These are phyloP conservation scores for Macaca mulatta DNA, from an alignment of 2,113 vertebrate species.

Conservation along the genomic window DNA sequence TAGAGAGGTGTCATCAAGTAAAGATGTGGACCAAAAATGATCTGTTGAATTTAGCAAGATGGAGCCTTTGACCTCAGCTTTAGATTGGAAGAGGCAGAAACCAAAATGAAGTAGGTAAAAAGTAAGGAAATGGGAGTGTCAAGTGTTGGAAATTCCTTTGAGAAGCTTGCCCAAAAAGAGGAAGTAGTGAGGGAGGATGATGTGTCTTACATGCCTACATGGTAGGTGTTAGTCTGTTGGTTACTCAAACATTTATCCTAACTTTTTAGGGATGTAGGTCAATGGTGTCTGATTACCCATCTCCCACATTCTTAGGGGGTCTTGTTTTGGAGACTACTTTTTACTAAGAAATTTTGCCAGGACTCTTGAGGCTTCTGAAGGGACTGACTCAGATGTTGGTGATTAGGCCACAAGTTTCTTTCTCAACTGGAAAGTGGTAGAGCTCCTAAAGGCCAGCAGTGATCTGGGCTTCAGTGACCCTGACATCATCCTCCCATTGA, in stretches of 20 bases:
- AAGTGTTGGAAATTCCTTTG: conserved; percentile 39
- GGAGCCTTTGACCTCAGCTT: conserved; percentile 9
- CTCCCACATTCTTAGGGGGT: background rate
- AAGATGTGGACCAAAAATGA: conserved; percentile 42
- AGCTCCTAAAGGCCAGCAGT: conserved; percentile 44
- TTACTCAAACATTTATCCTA: background rate
- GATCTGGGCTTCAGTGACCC: conserved; percentile 44
- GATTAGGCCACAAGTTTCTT: conserved; percentile 40
- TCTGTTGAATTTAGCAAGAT: conserved; percentile 40
- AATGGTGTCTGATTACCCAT: background rate
- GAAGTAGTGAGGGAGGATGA: background rate
- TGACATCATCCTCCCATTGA: conserved; percentile 66
- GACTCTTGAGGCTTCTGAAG: conserved; percentile 2
- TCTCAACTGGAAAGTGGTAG: conserved; percentile 43
- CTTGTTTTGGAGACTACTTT: conserved; percentile 50
- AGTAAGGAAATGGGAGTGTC: conserved; percentile 23
- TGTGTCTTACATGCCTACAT: background rate
- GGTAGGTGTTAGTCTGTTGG: background rate
- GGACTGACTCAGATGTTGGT: conserved; percentile 19
- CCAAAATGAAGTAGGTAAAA: background rate
- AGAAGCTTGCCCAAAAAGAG: background rate
- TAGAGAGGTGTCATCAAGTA: background rate
- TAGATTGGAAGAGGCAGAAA: conserved; percentile 28
- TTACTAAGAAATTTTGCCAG: conserved; percentile 7
- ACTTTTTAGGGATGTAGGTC: conserved; percentile 28